Evolutionary conservation across 2,888 invertebrate genomes (phyloP), one percentile per base, ranked within the genome.

Genomic region (Peribatodes rhomboidaria): DNA sequence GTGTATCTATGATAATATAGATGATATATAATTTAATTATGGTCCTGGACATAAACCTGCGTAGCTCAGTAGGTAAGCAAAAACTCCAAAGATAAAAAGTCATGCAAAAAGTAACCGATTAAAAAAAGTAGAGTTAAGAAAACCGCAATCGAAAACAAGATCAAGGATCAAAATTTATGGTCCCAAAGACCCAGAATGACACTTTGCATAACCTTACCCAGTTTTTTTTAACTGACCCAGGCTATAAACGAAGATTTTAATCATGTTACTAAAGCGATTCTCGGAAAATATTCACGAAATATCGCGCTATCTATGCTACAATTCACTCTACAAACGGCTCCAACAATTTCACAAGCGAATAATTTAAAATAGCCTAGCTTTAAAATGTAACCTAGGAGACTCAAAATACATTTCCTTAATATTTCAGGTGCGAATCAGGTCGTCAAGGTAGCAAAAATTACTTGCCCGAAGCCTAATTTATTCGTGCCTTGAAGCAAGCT

Each of bases 401-500:
- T 13, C 13, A 13, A 35, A 50, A 35, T 33, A 22, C 18, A 13
- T 55, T 64, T 63, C 63, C 56, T 63, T 66, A 42, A 58, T 50
- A 62, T 59, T 65, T 41, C 56, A 42, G 41, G 20, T 27, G 18
- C 35, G n/a, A 56, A 27, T 67, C 60, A 69, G 65, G 63, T 67
- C 67, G 67, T 55, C 46, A 67, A 68, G 61, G 53, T 68, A 66
- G 56, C 46, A 62, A 66, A 68, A 64, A 68, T 57, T 58, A 67
- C 65, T 71, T 60, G 61, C 61, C 67, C 47, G 53, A 65, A 64
- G 50, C 60, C 68, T 67, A 70, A 74, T 71, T 61, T 69, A 72
- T 70, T 69, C 68, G 50, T 61, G 70, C 67, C 65, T 68, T 59
- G 60, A 44, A 52, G 69, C 67, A 66, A 67, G 78, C 82, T 76